Conservation (phyloP, 2,797 vertebrate genomes). For the Oreochromis grahami region DNA sequence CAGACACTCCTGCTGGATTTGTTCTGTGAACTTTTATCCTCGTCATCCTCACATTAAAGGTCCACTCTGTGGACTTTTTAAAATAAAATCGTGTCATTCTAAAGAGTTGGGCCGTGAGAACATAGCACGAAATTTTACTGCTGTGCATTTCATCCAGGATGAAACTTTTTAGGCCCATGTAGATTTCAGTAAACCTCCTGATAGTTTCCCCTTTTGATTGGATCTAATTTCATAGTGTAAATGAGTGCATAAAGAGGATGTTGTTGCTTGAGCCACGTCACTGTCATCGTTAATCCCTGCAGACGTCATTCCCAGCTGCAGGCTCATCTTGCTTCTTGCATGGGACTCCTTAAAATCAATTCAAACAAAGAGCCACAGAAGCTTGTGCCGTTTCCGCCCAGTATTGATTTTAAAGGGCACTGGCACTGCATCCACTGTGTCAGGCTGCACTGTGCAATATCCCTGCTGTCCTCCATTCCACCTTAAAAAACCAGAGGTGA, state of each 20-base stretch:
- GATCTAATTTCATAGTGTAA: neutral
- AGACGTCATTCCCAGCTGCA: neutral
- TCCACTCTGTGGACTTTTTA: neutral
- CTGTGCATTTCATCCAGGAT: neutral
- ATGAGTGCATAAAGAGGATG: neutral
- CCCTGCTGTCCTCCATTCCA: neutral
- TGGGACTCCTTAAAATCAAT: conserved; percentile 7
- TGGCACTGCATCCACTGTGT: conserved; percentile 9
- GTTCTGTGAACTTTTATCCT: neutral
- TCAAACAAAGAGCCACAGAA: neutral
- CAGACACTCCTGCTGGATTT: neutral
- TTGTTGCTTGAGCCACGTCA: neutral
- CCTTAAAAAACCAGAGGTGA: conserved; percentile 21
- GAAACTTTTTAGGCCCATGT: neutral
- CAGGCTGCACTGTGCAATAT: neutral
- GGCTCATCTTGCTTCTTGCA: neutral
- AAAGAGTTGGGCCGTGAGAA: neutral
- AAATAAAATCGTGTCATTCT: neutral
- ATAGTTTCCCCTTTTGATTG: neutral
- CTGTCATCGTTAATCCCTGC: neutral
- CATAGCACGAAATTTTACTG: neutral
- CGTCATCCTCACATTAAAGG: neutral
- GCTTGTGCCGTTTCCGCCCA: neutral
- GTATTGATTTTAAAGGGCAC: conserved; percentile 23
- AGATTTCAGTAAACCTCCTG: neutral